A percentile compares a stretch with the other conserved stretches of the same genome.
phyloP scores from a whole-genome alignment of 2,113 vertebrate genomes.

The Pygoscelis antarcticus region DNA sequence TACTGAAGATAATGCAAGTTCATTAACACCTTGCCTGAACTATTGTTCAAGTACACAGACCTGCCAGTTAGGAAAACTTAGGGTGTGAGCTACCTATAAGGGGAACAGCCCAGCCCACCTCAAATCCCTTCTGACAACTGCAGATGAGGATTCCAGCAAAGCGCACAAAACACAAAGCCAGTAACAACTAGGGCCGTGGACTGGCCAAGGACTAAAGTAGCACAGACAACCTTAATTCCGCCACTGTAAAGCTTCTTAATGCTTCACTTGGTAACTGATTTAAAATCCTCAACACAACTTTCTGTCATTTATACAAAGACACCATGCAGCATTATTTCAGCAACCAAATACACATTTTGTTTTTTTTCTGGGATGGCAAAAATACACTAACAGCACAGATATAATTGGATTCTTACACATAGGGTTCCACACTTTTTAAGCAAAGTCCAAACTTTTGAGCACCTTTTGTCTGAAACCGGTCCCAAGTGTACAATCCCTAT shows the following conservation, averaged over 20 bases:
- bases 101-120: neutral
- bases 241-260: neutral
- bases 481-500: neutral
- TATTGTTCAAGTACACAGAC: neutral
- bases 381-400: neutral
- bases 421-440: neutral
- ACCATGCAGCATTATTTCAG: neutral
- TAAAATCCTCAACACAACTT: neutral
- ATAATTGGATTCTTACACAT: neutral
- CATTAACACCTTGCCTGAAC: neutral
- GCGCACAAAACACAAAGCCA: neutral
- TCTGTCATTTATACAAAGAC: neutral
- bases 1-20: neutral
- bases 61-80: neutral
- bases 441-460: neutral
- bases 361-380: neutral
- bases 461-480: neutral
- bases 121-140: neutral
- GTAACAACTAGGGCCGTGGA: neutral
- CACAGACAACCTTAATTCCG: neutral
- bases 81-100: neutral
- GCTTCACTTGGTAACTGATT: neutral
- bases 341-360: neutral
- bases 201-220: neutral
- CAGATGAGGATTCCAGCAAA: neutral